A percentile compares a stretch with the other conserved stretches of the same genome.
phyloP scores from a whole-genome alignment of 2,797 vertebrate genomes.

The Acrossocheilus wenchowensis region DNA sequence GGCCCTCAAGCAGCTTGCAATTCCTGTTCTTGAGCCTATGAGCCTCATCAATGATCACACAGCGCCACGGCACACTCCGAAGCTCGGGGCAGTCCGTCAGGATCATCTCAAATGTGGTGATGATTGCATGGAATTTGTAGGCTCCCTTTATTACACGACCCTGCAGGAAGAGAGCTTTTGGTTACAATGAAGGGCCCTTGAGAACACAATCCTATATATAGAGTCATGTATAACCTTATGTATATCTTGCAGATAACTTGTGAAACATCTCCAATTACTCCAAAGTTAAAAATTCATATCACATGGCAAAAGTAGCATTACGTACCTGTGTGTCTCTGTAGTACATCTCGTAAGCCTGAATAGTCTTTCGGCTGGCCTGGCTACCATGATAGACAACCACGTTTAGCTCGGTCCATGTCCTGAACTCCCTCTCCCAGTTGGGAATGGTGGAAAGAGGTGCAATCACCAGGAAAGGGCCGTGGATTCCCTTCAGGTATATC shows the following conservation, averaged over 20 bases:
- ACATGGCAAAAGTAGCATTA: not conserved
- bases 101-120: slow-evolving; percentile 99
- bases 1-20: slow-evolving; percentile 96
- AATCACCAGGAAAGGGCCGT: slow-evolving; percentile 95
- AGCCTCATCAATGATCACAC: slow-evolving; percentile 96
- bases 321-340: slow-evolving; percentile 94
- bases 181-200: not conserved
- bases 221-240: not conserved
- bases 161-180: slow-evolving; percentile 67
- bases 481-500: slow-evolving; percentile 94
- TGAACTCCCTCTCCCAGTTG: slow-evolving; percentile 99
- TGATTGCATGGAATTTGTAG: slow-evolving; percentile 94
- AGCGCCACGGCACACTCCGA: slow-evolving; percentile 92
- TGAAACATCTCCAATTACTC: not conserved
- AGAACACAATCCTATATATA: not conserved
- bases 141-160: slow-evolving; percentile 94
- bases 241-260: not conserved
- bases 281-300: not conserved
- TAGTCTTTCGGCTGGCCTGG: slow-evolving; percentile 96
- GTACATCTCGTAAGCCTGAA: slow-evolving; percentile 99
- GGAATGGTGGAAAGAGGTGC: slow-evolving; percentile 97
- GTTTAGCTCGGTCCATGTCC: slow-evolving; percentile 97
- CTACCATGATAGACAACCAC: slow-evolving; percentile 97
- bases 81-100: slow-evolving; percentile 96
- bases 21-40: slow-evolving; percentile 97